Base-by-base conservation (phyloP, 1,140 invertebrate genomes). In the Tyrophagus putrescentiae region DNA sequence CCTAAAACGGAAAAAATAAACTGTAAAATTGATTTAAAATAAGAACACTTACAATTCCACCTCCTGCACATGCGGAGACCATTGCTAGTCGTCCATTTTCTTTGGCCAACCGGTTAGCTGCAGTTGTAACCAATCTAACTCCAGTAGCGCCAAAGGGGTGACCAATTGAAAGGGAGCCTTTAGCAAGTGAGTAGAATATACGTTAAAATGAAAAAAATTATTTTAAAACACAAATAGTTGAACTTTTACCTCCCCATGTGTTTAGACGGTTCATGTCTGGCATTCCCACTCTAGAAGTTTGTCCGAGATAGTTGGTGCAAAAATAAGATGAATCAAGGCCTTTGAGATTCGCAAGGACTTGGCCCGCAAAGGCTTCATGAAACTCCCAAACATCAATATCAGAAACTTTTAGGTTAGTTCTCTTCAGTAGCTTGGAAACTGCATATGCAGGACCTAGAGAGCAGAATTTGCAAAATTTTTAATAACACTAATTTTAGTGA, bases 121-220 rank as follows among this genome's bases (percentile, higher is more conserved):
- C 80, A 71, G 86, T 86, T 67, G 84, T 81, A 1, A 83, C 79
- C 41, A 90, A 74, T 27, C 86, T 75, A 11, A 84, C 75, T 68
- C 85, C 96, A 48, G 96, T 99, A 39, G 96, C 96, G 34, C 91
- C 96, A 74, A 99, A 99, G 16, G 96, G 96, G 80, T 99, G 96
- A 48, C 96, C 96, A 67, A 99, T 85, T 6, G 92, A 96, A 3
- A 99, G 76, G 1, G 92, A 97, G 39, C 96, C n/a, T n/a, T n/a
- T n/a, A n/a, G n/a, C n/a, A n/a, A n/a, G n/a, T n/a, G n/a, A n/a
- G n/a, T n/a, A n/a, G n/a, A n/a, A n/a, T n/a, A n/a, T n/a, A n/a
- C n/a, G n/a, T n/a, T n/a, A n/a, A n/a, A n/a, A n/a, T n/a, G n/a
- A n/a, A n/a, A n/a, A n/a, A n/a, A n/a, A n/a, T n/a, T n/a, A n/a